A percentile compares a stretch with the other conserved stretches of the same genome.
Evolutionary conservation across 37 sponge, comb jelly and placozoan species (phyloP).

Genomic region (Bolinopsis microptera): DNA sequence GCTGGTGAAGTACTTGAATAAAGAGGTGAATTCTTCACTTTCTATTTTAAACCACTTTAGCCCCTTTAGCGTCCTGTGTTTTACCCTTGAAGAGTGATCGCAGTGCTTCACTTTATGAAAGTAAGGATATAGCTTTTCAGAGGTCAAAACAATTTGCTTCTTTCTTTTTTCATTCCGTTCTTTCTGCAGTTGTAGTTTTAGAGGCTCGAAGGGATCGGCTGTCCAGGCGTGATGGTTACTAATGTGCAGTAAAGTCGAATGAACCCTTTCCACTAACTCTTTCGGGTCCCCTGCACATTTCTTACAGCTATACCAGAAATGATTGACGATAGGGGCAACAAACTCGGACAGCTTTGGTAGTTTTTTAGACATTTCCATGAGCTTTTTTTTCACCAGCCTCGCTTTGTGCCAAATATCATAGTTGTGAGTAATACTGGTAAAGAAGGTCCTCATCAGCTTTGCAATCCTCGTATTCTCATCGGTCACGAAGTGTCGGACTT

Average conservation of each 20-base stretch:
- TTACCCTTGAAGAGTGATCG: not conserved
- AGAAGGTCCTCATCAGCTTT: not conserved
- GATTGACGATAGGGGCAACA: not conserved
- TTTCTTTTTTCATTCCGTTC: not conserved
- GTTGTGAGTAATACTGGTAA: not conserved
- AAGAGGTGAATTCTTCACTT: not conserved
- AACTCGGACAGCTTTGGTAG: not conserved
- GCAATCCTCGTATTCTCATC: conserved; percentile 10
- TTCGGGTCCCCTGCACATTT: not conserved
- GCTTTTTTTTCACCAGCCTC: not conserved
- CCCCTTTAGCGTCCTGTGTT: not conserved
- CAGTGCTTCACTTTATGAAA: not conserved
- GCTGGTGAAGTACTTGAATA: not conserved
- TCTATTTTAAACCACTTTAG: not conserved
- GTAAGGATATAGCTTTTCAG: not conserved
- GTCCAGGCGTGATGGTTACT: not conserved
- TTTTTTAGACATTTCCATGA: not conserved
- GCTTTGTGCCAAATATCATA: conserved; percentile 22
- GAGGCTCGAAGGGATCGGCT: not conserved
- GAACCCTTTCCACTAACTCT: not conserved
- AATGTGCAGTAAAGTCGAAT: not conserved
- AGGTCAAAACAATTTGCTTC: not conserved
- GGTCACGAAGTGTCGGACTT: not conserved
- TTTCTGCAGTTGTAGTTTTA: not conserved
- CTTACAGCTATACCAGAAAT: not conserved